A percentile compares a stretch with the other conserved stretches of the same genome.
Conservation (phyloP, 2,888 invertebrate genomes). For the Ornithoptera priamus region DNA sequence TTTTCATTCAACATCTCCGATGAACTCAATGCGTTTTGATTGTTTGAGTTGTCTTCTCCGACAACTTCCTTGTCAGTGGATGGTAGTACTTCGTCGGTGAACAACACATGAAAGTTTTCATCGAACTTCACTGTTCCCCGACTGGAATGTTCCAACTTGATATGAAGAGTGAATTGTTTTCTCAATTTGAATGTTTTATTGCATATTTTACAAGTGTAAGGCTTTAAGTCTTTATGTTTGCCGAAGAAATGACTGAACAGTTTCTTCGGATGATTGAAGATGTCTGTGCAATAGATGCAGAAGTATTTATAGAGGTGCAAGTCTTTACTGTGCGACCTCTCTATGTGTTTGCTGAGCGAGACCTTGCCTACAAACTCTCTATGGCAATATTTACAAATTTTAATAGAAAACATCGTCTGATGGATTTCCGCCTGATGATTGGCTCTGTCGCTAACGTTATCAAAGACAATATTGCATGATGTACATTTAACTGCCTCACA, state of each 20-base stretch:
- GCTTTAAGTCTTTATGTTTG: conserved; percentile 55
- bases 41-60: conserved; percentile 4
- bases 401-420: conserved; percentile 44
- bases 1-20: neutral
- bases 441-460: conserved; percentile 44
- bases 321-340: conserved; percentile 46
- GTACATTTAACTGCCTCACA: conserved; percentile 54
- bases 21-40: neutral
- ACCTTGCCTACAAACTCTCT: conserved; percentile 52
- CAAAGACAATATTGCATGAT: conserved; percentile 47
- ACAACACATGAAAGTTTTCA: conserved; percentile 62
- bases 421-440: conserved; percentile 51
- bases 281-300: conserved; percentile 51
- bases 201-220: conserved; percentile 65
- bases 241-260: conserved; percentile 61
- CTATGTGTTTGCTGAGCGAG: conserved; percentile 54
- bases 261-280: conserved; percentile 62
- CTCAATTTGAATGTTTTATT: conserved; percentile 51
- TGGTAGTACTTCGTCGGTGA: conserved; percentile 50
- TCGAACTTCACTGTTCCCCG: conserved; percentile 65
- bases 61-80: conserved; percentile 8
- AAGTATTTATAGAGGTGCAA: conserved; percentile 61
- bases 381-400: conserved; percentile 53
- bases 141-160: conserved; percentile 60
- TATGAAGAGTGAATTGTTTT: conserved; percentile 63